phyloP scores from a whole-genome alignment of 2,888 invertebrate species.

The Ochropacha duplaris region DNA sequence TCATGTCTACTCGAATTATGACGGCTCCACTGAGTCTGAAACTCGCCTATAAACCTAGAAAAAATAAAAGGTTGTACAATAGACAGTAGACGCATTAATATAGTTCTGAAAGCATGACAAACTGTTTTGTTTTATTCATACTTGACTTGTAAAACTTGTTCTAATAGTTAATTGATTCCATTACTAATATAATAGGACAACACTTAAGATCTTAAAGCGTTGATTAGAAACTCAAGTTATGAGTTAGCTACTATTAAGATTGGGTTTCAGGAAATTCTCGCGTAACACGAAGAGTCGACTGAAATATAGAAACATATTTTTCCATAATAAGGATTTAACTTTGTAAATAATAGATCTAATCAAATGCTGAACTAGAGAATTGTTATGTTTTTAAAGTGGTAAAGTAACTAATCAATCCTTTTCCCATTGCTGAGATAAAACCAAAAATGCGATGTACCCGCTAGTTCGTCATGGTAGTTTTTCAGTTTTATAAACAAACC shows the following conservation, averaged over 20 bases:
- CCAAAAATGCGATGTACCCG: too few relatives aligned
- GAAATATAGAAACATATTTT: neutral
- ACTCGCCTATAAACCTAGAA: constrained; percentile 7
- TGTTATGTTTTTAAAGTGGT: too few relatives aligned
- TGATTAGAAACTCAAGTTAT: neutral
- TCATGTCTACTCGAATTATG: constrained; percentile 24
- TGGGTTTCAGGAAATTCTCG: neutral
- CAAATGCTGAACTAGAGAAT: too few relatives aligned
- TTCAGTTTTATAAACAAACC: too few relatives aligned
- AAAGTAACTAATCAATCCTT: too few relatives aligned
- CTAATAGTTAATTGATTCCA: neutral
- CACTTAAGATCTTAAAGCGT: neutral
- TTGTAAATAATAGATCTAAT: neutral
- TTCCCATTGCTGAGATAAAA: too few relatives aligned
- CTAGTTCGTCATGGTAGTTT: too few relatives aligned
- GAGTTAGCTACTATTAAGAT: neutral
- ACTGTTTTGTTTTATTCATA: neutral
- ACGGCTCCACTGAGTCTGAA: constrained; percentile 23
- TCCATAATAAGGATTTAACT: neutral
- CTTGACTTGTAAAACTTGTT: neutral
- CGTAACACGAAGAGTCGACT: neutral
- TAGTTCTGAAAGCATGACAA: neutral
- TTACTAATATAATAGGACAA: neutral
- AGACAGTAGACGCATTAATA: neutral
- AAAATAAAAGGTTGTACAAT: neutral